These are phyloP conservation scores for Ochotona curzoniae DNA, from an alignment of 2,113 vertebrate genomes.

Conservation along the genomic window DNA sequence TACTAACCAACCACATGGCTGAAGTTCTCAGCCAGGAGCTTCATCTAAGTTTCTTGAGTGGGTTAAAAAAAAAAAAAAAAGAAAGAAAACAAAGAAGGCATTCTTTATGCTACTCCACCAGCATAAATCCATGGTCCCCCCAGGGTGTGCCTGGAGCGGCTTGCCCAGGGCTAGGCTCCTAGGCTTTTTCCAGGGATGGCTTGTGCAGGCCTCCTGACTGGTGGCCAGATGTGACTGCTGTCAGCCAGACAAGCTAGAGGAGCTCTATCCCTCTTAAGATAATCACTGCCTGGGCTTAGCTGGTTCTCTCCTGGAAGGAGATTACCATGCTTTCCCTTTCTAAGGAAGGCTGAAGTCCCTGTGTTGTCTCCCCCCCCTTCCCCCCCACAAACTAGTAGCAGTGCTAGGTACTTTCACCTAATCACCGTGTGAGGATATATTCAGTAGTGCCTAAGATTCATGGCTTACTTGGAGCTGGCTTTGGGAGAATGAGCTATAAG, in stretches of 20 bases:
- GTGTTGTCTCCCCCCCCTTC: no score
- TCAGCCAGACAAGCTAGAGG: not conserved
- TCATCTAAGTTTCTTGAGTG: no score
- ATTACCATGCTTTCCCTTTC: not conserved
- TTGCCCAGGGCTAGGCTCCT: not conserved
- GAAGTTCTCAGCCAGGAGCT: no score
- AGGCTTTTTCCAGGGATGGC: not conserved
- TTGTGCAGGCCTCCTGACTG: not conserved
- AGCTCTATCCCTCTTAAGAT: constrained; percentile 31
- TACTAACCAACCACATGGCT: no score
- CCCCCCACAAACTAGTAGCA: not conserved
- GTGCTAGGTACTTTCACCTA: not conserved
- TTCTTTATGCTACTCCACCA: no score
- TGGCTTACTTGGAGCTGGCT: not conserved
- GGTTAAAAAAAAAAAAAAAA: no score
- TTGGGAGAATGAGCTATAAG: not conserved
- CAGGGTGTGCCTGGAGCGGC: not conserved
- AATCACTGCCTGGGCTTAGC: not conserved
- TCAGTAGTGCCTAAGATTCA: not conserved
- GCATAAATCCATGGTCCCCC: not conserved
- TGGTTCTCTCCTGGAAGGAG: not conserved
- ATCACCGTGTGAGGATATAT: not conserved
- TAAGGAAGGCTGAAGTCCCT: not conserved
- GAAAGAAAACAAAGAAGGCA: no score
- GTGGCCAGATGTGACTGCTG: not conserved